These are phyloP conservation scores for Montipora sp. DNA, from an alignment of 64 coral and sea anemone species.

Conservation along the genomic window DNA sequence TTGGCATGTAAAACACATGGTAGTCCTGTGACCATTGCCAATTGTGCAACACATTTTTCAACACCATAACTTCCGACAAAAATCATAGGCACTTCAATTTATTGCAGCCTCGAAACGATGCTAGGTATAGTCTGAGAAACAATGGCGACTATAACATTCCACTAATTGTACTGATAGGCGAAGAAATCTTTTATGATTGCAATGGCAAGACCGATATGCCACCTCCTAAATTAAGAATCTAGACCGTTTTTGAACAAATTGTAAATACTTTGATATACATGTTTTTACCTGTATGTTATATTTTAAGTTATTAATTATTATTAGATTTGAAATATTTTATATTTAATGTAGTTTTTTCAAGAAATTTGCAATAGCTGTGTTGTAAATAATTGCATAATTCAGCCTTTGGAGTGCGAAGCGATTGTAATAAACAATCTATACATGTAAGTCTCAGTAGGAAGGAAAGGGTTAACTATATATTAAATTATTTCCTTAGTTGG, in stretches of 20 bases:
- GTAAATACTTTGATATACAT: background rate
- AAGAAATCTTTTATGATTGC: background rate
- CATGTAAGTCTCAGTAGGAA: background rate
- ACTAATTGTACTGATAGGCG: background rate
- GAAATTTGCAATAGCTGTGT: background rate
- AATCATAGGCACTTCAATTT: background rate
- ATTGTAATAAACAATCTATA: background rate
- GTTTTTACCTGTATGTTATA: background rate
- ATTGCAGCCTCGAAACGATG: background rate
- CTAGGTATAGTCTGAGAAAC: background rate
- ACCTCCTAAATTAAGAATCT: background rate
- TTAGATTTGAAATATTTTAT: background rate
- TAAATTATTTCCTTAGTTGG: no score
- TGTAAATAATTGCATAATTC: background rate
- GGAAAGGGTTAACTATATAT: no score
- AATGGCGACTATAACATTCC: background rate
- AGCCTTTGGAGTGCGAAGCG: background rate
- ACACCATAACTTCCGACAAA: background rate
- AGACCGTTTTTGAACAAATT: background rate
- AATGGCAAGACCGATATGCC: background rate
- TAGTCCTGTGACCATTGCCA: background rate
- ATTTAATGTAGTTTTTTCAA: background rate
- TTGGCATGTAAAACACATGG: background rate
- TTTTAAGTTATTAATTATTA: background rate
- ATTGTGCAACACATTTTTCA: background rate